A percentile compares a stretch with the other conserved stretches of the same genome.
These are phyloP conservation scores for Labia minor DNA, from an alignment of 2,888 invertebrate genomes.

Conservation along the genomic window DNA sequence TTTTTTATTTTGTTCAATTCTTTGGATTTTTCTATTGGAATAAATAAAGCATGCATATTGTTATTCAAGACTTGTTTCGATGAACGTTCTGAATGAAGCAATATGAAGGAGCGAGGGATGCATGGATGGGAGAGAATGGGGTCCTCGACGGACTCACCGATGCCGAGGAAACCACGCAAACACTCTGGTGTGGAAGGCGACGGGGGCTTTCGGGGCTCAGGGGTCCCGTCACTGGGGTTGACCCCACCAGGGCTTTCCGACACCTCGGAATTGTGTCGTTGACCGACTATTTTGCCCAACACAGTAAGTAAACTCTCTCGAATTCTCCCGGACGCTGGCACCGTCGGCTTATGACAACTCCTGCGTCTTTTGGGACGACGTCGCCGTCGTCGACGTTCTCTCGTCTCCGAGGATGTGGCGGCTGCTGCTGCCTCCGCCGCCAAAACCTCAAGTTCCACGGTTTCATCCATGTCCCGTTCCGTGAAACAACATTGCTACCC, in stretches of 20 bases:
- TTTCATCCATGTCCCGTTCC: slow-evolving; percentile 22
- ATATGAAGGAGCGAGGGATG: too few relatives aligned
- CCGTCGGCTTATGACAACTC: slow-evolving; percentile 15
- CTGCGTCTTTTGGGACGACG: slow-evolving; percentile 7
- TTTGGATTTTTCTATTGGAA: too few relatives aligned
- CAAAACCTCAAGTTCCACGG: slow-evolving; percentile 27
- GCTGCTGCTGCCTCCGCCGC: slow-evolving; percentile 22
- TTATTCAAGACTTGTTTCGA: too few relatives aligned
- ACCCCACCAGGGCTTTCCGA: slow-evolving; percentile 18
- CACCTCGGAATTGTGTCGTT: slow-evolving; percentile 36
- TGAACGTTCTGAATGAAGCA: too few relatives aligned
- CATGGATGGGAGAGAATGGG: too few relatives aligned
- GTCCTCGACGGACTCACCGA: slow-evolving; percentile 32
- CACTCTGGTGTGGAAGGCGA: slow-evolving; percentile 28
- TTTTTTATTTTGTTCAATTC: too few relatives aligned
- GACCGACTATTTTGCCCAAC: slow-evolving; percentile 50
- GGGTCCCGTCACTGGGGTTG: slow-evolving; percentile 21
- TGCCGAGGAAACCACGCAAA: slow-evolving; percentile 39
- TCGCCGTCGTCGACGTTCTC: slow-evolving; percentile 21
- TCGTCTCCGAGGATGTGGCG: slow-evolving; percentile 18
- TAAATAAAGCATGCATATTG: too few relatives aligned
- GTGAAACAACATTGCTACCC: neutral
- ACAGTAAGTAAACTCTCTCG: slow-evolving; percentile 55
- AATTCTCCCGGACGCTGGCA: slow-evolving; percentile 36
- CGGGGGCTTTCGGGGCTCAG: slow-evolving; percentile 26